Evolutionary conservation across 2,113 vertebrate species (phyloP).

Genomic region (Aphyosemion australe): DNA sequence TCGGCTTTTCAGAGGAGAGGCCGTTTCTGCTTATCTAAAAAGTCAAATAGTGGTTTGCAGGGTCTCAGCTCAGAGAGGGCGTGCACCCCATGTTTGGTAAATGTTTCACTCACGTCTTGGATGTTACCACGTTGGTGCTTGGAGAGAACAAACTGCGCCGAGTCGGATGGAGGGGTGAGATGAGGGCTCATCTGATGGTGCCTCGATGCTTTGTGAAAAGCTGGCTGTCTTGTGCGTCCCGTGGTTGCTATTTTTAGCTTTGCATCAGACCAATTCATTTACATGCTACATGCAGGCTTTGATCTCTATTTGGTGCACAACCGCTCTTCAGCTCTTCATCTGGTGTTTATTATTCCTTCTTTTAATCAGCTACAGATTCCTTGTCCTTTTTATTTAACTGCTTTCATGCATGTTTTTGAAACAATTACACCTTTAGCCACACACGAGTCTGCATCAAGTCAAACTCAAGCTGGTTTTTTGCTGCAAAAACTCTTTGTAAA

Average conservation of each 20-base stretch:
- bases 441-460: too few species aligned
- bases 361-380: too few species aligned
- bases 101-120: conserved; percentile 23
- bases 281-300: conserved; percentile 67
- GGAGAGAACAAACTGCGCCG: conserved; percentile 4
- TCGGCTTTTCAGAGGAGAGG: conserved; percentile 14
- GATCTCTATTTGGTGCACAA: conserved; percentile 37
- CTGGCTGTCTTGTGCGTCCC: conserved; percentile 40
- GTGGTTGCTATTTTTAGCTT: conserved; percentile 69
- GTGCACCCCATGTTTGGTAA: conserved; percentile 26
- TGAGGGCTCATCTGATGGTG: conserved; percentile 28
- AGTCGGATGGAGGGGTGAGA: conserved; percentile 18
- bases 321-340: conserved; percentile 15
- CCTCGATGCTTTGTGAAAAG: conserved; percentile 38
- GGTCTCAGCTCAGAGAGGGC: conserved; percentile 17
- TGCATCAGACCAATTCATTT: conserved; percentile 67
- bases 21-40: conserved; percentile 22
- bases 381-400: conserved; percentile 6
- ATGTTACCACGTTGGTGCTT: conserved; percentile 3
- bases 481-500: too few species aligned
- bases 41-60: conserved; percentile 19
- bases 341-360: not conserved
- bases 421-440: too few species aligned
- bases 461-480: too few species aligned
- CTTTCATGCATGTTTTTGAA: too few species aligned